Evolutionary conservation across 2,888 invertebrate species (phyloP), one percentile per base, ranked within the genome.

Genomic region (Argyresthia goedartella): DNA sequence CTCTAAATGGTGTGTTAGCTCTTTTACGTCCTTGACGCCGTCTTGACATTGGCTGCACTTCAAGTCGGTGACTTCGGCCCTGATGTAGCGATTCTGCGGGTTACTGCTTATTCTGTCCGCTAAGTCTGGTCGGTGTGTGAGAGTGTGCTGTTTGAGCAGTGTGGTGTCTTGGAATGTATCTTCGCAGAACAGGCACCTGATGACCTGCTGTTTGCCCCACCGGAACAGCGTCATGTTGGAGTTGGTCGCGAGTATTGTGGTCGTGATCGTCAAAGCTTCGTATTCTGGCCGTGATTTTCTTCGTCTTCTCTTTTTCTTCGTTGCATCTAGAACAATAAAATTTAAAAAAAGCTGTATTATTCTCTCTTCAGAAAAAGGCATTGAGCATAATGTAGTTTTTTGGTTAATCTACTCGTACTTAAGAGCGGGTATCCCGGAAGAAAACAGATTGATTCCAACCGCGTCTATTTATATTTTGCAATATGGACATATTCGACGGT

Each of bases 181-280:
- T 46, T 52, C 52, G 49, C 54, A 54, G 45, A 52, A 54, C 15
- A 52, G 52, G 44, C 54, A 54, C 42, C 51, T 36, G 25, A 25
- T 25, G 50, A 50, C 50, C 16, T 54, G 44, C 14, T 52, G 52
- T 15, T 52, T 52, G 15, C 25, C 13, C 52, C 52, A 52, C 25
- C 43, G 16, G 25, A 54, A 54, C 10, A 48, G 13, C 10, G 49
- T 16, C 16, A 52, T 7, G 42, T 54, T 54, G 25, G 54, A 54
- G 42, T 53, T 46, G 14, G 36, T 15, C 14, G 36, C 8, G 1
- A 48, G 36, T n/a, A 13, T 8, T 6, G 36, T 48, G 10, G 48
- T 48, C 9, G 13, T 36, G 9, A 36, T 48, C 48, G 15, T 48
- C 8, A 13, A 14, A 1, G 15, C 14, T 48, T 48, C 48, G 13